Percentiles rank a stretch among this genome's conserved stretches.
phyloP scores from a whole-genome alignment of 2,797 vertebrate species.

The Salmo trutta region DNA sequence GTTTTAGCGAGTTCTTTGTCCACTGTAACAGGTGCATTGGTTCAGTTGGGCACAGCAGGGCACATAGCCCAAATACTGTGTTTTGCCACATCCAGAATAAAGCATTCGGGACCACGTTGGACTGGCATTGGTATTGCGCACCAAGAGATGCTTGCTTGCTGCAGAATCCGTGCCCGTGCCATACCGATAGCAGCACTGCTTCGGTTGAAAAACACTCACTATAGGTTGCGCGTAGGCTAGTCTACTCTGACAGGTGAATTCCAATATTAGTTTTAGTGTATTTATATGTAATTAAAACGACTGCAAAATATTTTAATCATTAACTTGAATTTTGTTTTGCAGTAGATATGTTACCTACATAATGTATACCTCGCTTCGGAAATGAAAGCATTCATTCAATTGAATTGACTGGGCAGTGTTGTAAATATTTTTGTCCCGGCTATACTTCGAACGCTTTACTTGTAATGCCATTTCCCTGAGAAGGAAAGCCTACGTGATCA shows the following conservation, averaged over 20 bases:
- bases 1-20: slow-evolving; percentile 30
- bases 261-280: slow-evolving; percentile 16
- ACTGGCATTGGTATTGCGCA: slow-evolving; percentile 35
- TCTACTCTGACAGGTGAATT: background rate
- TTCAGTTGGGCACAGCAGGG: slow-evolving; percentile 43
- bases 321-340: slow-evolving; percentile 2
- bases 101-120: slow-evolving; percentile 31
- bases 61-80: slow-evolving; percentile 20
- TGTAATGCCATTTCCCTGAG: slow-evolving; percentile 29
- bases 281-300: slow-evolving; percentile 7
- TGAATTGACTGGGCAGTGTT: slow-evolving; percentile 53
- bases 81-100: slow-evolving; percentile 16
- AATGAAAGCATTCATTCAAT: slow-evolving; percentile 47
- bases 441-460: slow-evolving; percentile 32
- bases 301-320: background rate
- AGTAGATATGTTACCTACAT: slow-evolving; percentile 15
- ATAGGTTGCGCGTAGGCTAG: background rate
- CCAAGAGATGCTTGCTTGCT: background rate
- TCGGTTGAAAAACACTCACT: too few relatives aligned
- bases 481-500: slow-evolving; percentile 7
- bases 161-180: background rate
- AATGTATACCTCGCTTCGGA: slow-evolving; percentile 48
- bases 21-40: slow-evolving; percentile 70
- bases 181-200: background rate
- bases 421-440: slow-evolving; percentile 51